phyloP scores from a whole-genome alignment of 2,797 vertebrate genomes.

The Oreonectes daqikongensis region DNA sequence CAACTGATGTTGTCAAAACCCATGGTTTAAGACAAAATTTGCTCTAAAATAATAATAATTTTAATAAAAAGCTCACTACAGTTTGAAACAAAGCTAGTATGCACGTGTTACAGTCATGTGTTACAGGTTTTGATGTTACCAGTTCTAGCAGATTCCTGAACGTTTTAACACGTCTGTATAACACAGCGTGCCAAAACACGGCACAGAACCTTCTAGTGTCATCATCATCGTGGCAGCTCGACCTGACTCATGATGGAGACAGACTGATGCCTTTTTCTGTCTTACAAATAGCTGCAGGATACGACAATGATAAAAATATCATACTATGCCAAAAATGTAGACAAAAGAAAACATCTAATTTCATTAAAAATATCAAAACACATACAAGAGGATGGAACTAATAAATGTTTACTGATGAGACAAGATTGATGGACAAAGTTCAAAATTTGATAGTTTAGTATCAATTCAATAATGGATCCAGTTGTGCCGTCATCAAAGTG shows the following conservation, averaged over 20 bases:
- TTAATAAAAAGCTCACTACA: not conserved
- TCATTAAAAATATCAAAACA: too few species aligned
- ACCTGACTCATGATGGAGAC: not conserved
- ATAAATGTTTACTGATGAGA: too few species aligned
- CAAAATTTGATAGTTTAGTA: too few species aligned
- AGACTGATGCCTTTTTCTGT: not conserved
- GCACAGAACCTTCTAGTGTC: conserved; percentile 27
- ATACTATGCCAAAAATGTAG: too few species aligned
- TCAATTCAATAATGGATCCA: too few species aligned
- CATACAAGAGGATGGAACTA: too few species aligned
- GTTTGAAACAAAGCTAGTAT: not conserved
- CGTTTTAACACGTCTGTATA: not conserved
- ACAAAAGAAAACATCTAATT: too few species aligned
- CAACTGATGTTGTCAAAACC: too few species aligned
- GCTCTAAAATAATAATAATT: too few species aligned
- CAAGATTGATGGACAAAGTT: too few species aligned
- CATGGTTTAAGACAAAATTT: not conserved
- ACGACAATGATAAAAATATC: not conserved
- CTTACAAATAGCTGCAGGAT: not conserved
- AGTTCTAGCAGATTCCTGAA: conserved; percentile 18
- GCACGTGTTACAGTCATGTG: too few species aligned
- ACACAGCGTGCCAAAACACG: not conserved
- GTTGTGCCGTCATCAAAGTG: too few species aligned
- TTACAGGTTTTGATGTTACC: not conserved
- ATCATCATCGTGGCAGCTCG: conserved; percentile 1